These are phyloP conservation scores for Chelonus formosanus DNA, from an alignment of 2,888 invertebrate genomes.

Conservation along the genomic window DNA sequence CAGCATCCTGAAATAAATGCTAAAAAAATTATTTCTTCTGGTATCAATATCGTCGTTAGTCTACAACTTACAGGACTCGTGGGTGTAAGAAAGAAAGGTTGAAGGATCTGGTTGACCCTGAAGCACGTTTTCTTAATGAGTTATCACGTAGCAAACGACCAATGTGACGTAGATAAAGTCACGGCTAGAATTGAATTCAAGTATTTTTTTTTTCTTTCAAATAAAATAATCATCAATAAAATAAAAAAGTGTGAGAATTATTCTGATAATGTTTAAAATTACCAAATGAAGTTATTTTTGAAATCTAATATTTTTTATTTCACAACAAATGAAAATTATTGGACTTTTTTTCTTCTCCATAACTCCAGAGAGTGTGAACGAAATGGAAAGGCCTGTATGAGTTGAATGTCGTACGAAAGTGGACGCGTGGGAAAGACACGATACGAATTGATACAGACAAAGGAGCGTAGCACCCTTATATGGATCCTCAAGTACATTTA, in stretches of 20 bases:
- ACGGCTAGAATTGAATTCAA: too few species aligned
- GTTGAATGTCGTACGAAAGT: conserved; percentile 40
- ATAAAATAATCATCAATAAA: neutral
- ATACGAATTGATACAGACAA: conserved; percentile 43
- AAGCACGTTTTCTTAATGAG: conserved; percentile 44
- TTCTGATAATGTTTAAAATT: too few species aligned
- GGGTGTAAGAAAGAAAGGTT: conserved; percentile 41
- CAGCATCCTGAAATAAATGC: too few species aligned
- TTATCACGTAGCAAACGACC: conserved; percentile 28
- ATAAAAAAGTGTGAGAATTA: too few species aligned
- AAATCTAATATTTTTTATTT: neutral
- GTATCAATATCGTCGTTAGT: conserved; percentile 5
- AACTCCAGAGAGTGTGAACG: neutral
- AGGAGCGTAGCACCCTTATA: conserved; percentile 38
- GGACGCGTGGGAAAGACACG: conserved; percentile 46
- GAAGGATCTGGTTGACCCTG: conserved; percentile 49
- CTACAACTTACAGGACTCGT: neutral
- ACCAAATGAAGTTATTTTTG: neutral
- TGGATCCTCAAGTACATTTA: conserved; percentile 40
- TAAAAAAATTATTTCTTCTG: too few species aligned
- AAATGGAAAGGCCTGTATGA: conserved; percentile 26
- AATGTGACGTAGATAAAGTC: conserved; percentile 31
- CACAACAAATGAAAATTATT: too few species aligned
- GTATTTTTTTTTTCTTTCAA: conserved; percentile 7
- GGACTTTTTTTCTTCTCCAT: too few species aligned